phyloP scores from a whole-genome alignment of 2,113 vertebrate species.

The Aldabrachelys gigantea region DNA sequence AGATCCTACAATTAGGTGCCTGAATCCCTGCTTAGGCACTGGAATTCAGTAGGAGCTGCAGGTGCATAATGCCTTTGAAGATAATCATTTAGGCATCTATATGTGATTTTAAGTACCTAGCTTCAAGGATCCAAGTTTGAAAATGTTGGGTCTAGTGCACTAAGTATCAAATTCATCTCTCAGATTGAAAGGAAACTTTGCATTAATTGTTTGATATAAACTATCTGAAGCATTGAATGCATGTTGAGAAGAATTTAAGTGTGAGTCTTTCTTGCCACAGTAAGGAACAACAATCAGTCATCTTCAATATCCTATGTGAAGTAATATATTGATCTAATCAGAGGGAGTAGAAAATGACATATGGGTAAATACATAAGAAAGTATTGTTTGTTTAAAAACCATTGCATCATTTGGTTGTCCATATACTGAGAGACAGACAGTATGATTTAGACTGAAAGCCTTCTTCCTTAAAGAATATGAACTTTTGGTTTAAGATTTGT shows the following conservation, averaged over 20 bases:
- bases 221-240: background rate
- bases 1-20: background rate
- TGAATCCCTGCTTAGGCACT: background rate
- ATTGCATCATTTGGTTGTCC: background rate
- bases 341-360: background rate
- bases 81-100: background rate
- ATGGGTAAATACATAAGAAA: constrained; percentile 1
- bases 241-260: constrained; percentile 30
- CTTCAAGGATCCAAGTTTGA: background rate
- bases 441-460: constrained; percentile 3
- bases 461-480: background rate
- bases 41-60: constrained; percentile 1
- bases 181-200: constrained; percentile 5
- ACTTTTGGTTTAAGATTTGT: constrained; percentile 1
- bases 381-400: background rate
- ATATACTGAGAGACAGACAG: background rate
- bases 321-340: background rate
- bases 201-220: constrained; percentile 24
- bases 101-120: background rate
- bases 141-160: background rate
- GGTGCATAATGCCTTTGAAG: background rate
- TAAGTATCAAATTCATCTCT: background rate
- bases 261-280: background rate
- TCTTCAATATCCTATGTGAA: constrained; percentile 4
- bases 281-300: background rate